Conservation (phyloP, 2,888 invertebrate species). For the Schrankia costaestrigalis region DNA sequence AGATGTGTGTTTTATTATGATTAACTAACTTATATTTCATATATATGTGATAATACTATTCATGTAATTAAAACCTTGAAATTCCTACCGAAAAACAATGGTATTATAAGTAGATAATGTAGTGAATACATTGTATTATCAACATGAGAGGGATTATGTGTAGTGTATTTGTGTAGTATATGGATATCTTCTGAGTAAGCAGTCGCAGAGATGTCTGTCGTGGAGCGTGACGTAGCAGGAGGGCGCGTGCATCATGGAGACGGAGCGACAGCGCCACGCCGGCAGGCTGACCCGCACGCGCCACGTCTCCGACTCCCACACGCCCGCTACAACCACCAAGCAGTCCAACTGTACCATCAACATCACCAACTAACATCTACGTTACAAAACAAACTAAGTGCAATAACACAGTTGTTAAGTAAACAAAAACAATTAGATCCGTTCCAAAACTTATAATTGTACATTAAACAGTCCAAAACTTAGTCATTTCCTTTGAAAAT, state of each 20-base stretch:
- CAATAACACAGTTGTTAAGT: constrained; percentile 4
- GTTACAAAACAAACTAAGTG: constrained; percentile 3
- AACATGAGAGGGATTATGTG: no score
- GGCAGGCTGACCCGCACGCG: constrained; percentile 42
- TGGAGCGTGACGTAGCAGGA: constrained; percentile 56
- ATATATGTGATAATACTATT: constrained; percentile 1
- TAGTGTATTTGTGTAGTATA: constrained; percentile 9
- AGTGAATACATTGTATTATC: no score
- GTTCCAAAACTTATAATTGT: constrained; percentile 23
- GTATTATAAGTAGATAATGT: no score
- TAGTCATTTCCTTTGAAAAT: constrained; percentile 19
- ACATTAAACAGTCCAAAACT: constrained; percentile 19
- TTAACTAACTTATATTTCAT: no score
- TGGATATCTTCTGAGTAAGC: constrained; percentile 41
- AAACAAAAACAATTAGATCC: constrained; percentile 21
- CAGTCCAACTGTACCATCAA: constrained; percentile 23
- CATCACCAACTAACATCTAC: constrained; percentile 6
- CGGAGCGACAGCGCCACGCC: constrained; percentile 50
- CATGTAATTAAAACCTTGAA: no score
- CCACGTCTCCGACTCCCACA: constrained; percentile 41
- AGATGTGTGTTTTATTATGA: background rate
- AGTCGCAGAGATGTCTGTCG: constrained; percentile 54
- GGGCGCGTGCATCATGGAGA: constrained; percentile 55
- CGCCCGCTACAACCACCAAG: constrained; percentile 48
- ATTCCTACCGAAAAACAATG: no score